Conservation (phyloP, 2,888 invertebrate genomes). For the Chalcis sispes region DNA sequence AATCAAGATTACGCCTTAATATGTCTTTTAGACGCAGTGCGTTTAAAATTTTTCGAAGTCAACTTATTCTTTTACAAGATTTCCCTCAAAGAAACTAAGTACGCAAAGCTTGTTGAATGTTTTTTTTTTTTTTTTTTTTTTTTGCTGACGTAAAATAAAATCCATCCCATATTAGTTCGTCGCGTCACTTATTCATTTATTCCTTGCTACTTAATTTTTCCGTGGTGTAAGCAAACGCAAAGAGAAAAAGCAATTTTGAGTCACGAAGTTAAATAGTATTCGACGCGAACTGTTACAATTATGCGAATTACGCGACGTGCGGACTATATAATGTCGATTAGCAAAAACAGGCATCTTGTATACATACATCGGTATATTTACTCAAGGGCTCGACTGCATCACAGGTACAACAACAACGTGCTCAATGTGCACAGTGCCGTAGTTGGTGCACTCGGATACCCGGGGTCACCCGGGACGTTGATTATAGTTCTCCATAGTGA, state of each 20-base stretch:
- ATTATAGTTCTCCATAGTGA: background rate
- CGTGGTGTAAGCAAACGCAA: background rate
- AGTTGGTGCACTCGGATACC: background rate
- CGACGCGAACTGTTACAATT: slow-evolving; percentile 48
- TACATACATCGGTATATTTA: background rate
- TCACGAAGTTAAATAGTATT: slow-evolving; percentile 35
- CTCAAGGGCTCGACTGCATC: background rate
- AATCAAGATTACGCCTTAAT: too few species aligned
- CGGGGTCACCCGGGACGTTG: slow-evolving; percentile 11
- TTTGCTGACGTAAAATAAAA: background rate
- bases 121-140: too few species aligned
- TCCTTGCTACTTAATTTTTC: slow-evolving; percentile 13
- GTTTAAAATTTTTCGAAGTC: background rate
- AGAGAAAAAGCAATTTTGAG: slow-evolving; percentile 17
- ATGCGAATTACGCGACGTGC: slow-evolving; percentile 29
- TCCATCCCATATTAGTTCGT: slow-evolving; percentile 18
- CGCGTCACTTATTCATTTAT: background rate
- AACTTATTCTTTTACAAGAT: too few species aligned
- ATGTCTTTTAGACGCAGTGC: too few species aligned
- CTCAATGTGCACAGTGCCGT: slow-evolving; percentile 14
- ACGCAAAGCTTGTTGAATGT: background rate
- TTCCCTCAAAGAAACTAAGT: background rate
- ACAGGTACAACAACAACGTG: slow-evolving; percentile 12
- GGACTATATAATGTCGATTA: too few species aligned
- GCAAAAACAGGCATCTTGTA: background rate